Base-by-base conservation (phyloP, 2,797 vertebrate species). In the Emydoidea blandingii region DNA sequence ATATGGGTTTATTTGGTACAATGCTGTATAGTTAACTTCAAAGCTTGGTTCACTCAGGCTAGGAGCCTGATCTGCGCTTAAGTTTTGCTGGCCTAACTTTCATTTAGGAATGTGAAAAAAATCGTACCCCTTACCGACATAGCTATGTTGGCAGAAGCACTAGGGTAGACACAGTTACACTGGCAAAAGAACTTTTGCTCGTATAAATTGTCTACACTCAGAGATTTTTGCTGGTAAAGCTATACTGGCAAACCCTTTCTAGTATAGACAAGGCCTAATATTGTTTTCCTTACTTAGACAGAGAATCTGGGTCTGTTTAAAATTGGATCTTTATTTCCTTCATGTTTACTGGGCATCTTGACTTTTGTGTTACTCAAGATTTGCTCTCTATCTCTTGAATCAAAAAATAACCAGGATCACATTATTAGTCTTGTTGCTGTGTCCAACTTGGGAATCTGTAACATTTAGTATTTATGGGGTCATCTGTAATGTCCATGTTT, bases 1-100 rank as follows among this genome's bases (percentile, higher is more conserved):
- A 83, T 91, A 81, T 62, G 80, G 47, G 15, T 94, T 96, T 97
- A 81, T 94, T 31, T 95, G 93, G 59, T 95, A 94, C 12, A 91
- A 12, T 85, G 81, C 65, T 82, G 15, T 34, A 44, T n/a, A n/a
- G 2, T 65, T 65, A 65, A n/a, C 62, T n/a, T 10, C 5, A n/a
- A 65, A n/a, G 16, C 29, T 62, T 62, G 57, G 57, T 62, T 31
- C 14, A 34, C 14, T 62, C 59, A 34, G 14, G 3, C 31, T 34
- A 62, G 59, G 59, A 62, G 59, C 31, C 59, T 62, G 31, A 62
- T 62, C 29, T 34, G 15, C 31, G 16, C 31, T 62, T 62, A 34
- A 62, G 57, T 31, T n/a, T 65, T 65, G 34, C 16, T 34, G 62
- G 34, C 34, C 9, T 65, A n/a, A 65, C 2, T 65, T 31, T 65